Evolutionary conservation across 2,797 vertebrate genomes (phyloP).

Genomic region (Coendou prehensilis): DNA sequence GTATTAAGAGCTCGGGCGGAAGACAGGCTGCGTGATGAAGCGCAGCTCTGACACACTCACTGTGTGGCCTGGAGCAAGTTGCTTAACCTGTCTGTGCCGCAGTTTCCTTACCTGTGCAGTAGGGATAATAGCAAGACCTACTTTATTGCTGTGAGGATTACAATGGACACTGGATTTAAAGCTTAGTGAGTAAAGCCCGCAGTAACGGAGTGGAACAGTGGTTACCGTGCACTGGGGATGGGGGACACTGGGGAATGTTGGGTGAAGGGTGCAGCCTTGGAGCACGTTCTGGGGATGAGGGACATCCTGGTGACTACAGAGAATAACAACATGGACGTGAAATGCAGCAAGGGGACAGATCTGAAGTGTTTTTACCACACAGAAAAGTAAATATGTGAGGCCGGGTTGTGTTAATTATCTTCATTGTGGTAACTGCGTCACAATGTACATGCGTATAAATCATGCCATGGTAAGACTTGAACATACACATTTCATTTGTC

Average conservation of each 20-base stretch:
- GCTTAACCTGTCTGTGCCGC: not conserved
- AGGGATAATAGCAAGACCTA: not conserved
- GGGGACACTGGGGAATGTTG: not conserved
- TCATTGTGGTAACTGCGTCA: not conserved
- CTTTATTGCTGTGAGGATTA: not conserved
- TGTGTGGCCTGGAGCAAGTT: not conserved
- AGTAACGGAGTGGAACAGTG: no score
- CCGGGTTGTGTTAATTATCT: not conserved
- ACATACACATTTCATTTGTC: not conserved
- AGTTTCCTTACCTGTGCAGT: not conserved
- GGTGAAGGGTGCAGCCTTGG: not conserved
- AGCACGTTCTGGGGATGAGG: not conserved
- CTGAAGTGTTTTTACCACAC: not conserved
- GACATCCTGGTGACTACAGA: no score
- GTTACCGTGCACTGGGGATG: not conserved
- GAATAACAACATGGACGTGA: not conserved
- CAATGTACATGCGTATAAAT: no score
- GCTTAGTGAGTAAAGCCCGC: not conserved
- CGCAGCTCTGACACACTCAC: not conserved
- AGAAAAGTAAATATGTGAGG: not conserved
- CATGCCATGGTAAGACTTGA: not conserved
- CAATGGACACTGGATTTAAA: not conserved
- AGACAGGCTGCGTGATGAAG: not conserved
- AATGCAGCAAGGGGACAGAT: not conserved
- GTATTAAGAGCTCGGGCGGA: not conserved